Conservation (phyloP, 2,888 invertebrate species). For the Clivina fossor region DNA sequence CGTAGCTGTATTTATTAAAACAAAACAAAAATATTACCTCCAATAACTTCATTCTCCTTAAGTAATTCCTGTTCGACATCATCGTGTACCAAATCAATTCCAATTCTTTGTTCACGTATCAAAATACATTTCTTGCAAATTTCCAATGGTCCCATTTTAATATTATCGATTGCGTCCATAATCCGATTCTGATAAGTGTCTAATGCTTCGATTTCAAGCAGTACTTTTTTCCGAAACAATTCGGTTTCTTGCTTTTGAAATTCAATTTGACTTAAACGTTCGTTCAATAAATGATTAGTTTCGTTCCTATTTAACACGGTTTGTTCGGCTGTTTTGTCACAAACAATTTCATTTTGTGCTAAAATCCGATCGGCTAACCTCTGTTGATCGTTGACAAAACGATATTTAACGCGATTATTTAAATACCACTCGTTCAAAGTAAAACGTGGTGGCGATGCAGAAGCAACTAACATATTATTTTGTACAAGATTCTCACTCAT, state of each 20-base stretch:
- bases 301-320: constrained; percentile 75
- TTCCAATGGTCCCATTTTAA: constrained; percentile 65
- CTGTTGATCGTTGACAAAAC: constrained; percentile 78
- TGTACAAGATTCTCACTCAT: too few relatives aligned
- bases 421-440: constrained; percentile 74
- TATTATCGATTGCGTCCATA: constrained; percentile 69
- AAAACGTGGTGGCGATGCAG: constrained; percentile 17
- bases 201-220: constrained; percentile 76
- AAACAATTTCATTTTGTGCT: constrained; percentile 56
- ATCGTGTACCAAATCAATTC: constrained; percentile 79
- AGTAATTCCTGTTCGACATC: constrained; percentile 78
- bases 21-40: too few relatives aligned
- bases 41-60: constrained; percentile 75
- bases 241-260: constrained; percentile 78
- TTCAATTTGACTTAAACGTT: constrained; percentile 79
- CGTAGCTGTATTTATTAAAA: too few relatives aligned
- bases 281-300: constrained; percentile 72
- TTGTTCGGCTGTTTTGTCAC: constrained; percentile 68
- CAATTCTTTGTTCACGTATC: constrained; percentile 74
- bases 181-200: constrained; percentile 73
- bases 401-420: constrained; percentile 67
- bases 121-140: constrained; percentile 76
- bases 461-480: too few relatives aligned
- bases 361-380: constrained; percentile 78
- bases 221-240: constrained; percentile 72